A percentile compares a stretch with the other conserved stretches of the same genome.
Evolutionary conservation across 1,140 invertebrate species (phyloP).

Genomic region (Aphelenchoides avenae): DNA sequence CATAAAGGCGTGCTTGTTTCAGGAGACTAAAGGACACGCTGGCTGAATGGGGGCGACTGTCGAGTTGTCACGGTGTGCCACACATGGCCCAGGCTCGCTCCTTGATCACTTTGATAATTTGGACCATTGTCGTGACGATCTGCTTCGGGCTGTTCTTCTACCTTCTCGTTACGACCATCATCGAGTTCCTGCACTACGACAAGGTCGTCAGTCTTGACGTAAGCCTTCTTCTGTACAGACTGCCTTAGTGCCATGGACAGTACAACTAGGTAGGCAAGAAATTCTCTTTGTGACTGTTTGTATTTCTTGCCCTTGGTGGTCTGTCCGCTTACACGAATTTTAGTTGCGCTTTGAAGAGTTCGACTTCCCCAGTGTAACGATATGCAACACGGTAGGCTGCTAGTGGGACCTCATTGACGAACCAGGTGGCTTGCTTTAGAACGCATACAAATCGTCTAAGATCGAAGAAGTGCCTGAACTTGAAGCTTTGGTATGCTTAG

Average conservation of each 20-base stretch:
- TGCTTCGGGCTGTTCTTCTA: slow-evolving; percentile 19
- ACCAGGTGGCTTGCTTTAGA: too few relatives aligned
- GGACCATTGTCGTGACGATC: too few relatives aligned
- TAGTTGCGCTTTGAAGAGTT: slow-evolving; percentile 12
- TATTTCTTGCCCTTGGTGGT: too few relatives aligned
- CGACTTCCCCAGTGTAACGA: slow-evolving; percentile 16
- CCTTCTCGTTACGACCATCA: slow-evolving; percentile 8
- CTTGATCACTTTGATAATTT: too few relatives aligned
- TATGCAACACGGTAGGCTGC: too few relatives aligned
- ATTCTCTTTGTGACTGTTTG: too few relatives aligned
- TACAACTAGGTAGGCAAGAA: too few relatives aligned
- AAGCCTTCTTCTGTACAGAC: not conserved
- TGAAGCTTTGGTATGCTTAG: slow-evolving; percentile 21
- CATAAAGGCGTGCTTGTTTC: too few relatives aligned
- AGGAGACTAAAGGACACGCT: slow-evolving; percentile 24
- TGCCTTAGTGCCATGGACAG: not conserved
- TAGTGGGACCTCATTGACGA: too few relatives aligned
- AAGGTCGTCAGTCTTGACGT: slow-evolving; percentile 13
- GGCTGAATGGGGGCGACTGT: slow-evolving; percentile 28
- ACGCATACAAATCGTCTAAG: slow-evolving; percentile 20
- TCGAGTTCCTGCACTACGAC: slow-evolving; percentile 6
- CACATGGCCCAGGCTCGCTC: slow-evolving; percentile 18
- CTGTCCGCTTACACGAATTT: too few relatives aligned
- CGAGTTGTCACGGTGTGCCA: slow-evolving; percentile 17
- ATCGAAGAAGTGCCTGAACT: slow-evolving; percentile 12